Evolutionary conservation across 2,797 vertebrate genomes (phyloP).

Genomic region (Catamblyrhynchus diadema): DNA sequence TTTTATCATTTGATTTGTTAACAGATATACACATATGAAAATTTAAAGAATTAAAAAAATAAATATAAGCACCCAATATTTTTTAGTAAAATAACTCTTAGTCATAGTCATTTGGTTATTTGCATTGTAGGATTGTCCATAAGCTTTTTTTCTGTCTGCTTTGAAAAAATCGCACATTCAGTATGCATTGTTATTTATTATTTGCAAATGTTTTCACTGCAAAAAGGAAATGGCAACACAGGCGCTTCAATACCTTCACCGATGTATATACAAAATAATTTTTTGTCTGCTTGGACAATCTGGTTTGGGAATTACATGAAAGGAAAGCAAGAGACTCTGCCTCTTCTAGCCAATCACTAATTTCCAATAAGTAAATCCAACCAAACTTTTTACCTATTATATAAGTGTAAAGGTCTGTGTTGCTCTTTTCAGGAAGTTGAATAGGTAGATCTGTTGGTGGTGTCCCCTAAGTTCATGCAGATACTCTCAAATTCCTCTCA

Average conservation of each 20-base stretch:
- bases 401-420: not conserved
- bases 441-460: not conserved
- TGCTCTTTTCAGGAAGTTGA: not conserved
- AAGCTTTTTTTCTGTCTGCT: not conserved
- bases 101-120: not conserved
- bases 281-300: not conserved
- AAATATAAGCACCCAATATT: accelerated
- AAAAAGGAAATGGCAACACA: not conserved
- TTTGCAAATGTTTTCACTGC: not conserved
- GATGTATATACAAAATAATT: not conserved
- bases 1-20: not conserved
- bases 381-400: not conserved
- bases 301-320: not conserved
- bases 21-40: not conserved
- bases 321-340: not conserved
- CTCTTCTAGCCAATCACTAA: not conserved
- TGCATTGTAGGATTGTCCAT: accelerated
- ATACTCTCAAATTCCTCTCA: too few species aligned
- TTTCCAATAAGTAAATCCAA: not conserved
- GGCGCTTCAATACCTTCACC: not conserved
- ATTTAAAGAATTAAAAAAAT: not conserved
- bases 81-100: not conserved
- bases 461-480: not conserved
- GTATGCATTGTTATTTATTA: not conserved
- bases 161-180: not conserved